Conservation (phyloP, 2,888 invertebrate species). For the Parnassius glacialis region DNA sequence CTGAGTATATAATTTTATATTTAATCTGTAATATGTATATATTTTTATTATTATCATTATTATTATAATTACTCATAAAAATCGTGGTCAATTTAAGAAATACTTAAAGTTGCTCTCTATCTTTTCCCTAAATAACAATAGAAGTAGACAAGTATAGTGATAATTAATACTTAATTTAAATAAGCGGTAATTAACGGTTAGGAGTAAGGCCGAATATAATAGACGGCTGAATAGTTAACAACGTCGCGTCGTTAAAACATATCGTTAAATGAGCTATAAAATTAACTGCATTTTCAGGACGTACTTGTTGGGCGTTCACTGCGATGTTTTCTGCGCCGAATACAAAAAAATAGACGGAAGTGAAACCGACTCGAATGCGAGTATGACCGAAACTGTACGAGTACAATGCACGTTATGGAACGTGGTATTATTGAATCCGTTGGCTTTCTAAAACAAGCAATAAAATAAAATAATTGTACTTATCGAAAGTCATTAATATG, state of each 20-base stretch:
- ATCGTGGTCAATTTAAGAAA: no score
- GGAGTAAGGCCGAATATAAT: constrained; percentile 6
- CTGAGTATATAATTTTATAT: no score
- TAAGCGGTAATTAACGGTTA: background rate
- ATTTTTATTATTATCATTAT: no score
- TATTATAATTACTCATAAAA: no score
- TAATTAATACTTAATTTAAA: no score
- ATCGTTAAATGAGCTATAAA: constrained; percentile 16
- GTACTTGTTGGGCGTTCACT: constrained; percentile 8
- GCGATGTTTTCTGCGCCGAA: background rate
- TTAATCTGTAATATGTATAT: no score
- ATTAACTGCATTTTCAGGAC: constrained; percentile 14
- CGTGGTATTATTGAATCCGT: background rate
- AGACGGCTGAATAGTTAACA: constrained; percentile 8
- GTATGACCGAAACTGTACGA: background rate
- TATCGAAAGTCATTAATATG: no score
- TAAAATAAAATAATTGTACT: no score
- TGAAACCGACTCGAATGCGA: constrained; percentile 10
- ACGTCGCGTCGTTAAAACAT: constrained; percentile 11
- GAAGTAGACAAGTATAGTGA: no score
- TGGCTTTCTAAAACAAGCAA: background rate
- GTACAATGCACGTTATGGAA: constrained; percentile 1
- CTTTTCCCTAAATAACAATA: no score
- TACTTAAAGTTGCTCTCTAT: no score
- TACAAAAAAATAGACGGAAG: constrained; percentile 10